Conservation (phyloP, 2,113 vertebrate genomes). For the Dendrocopos noguchii region DNA sequence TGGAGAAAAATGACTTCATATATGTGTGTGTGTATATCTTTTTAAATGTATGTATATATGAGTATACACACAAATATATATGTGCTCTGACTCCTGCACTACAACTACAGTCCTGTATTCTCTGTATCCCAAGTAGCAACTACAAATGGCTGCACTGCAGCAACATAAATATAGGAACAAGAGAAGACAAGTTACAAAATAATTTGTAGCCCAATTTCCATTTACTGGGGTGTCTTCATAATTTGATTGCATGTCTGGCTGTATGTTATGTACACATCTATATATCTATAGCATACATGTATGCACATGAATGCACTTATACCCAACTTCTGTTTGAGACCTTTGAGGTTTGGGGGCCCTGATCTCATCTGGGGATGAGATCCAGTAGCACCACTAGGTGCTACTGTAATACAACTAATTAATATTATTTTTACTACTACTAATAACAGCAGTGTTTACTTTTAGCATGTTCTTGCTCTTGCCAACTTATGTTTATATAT, state of each 20-base stretch:
- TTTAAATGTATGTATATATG: not conserved
- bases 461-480: not conserved
- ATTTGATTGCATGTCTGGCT: not conserved
- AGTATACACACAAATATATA: not conserved
- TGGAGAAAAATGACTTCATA: not conserved
- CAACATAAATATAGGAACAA: not conserved
- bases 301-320: not conserved
- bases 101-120: not conserved
- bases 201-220: not conserved
- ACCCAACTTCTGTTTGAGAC: not conserved
- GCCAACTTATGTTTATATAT: constrained; percentile 2
- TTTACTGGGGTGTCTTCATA: not conserved
- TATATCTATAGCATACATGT: accelerated
- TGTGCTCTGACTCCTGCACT: not conserved
- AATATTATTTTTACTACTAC: constrained; percentile 59
- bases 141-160: not conserved
- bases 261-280: not conserved
- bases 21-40: too few species aligned
- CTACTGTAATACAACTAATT: constrained; percentile 72
- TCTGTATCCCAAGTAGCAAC: not conserved
- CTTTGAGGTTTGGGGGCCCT: not conserved
- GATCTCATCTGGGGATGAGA: constrained; percentile 33
- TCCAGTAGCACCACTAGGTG: constrained; percentile 65
- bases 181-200: not conserved
- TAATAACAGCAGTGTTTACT: constrained; percentile 26